Evolutionary conservation across 2,113 vertebrate genomes (phyloP).

Genomic region (Physeter macrocephalus): DNA sequence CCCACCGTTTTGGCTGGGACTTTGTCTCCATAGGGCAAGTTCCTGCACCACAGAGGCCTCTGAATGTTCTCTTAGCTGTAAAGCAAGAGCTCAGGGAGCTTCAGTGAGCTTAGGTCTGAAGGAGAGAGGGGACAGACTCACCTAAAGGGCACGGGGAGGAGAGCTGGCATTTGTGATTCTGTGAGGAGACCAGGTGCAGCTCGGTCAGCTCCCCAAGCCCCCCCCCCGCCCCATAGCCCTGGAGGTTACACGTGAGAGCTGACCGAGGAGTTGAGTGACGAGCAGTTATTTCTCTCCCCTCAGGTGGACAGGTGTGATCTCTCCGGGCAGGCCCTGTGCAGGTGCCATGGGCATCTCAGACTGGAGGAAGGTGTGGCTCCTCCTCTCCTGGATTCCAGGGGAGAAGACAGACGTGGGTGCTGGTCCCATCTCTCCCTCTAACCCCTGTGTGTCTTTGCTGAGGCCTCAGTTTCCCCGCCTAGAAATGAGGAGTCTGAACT

Average conservation of each 20-base stretch:
- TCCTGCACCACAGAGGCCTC: not conserved
- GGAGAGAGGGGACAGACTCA: not conserved
- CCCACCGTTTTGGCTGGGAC: not conserved
- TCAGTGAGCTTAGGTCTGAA: not conserved
- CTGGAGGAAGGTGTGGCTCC: not conserved
- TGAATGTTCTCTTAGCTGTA: not conserved
- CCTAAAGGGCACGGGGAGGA: not conserved
- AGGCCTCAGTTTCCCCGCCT: not conserved
- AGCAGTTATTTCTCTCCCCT: not conserved
- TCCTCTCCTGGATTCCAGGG: not conserved
- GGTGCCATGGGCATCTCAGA: not conserved
- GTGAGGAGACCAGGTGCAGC: not conserved
- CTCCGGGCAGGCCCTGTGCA: not conserved
- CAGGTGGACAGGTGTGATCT: not conserved
- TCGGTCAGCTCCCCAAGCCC: not conserved
- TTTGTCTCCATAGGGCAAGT: not conserved
- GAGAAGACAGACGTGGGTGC: accelerated
- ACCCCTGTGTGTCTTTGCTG: not conserved
- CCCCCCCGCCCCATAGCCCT: not conserved
- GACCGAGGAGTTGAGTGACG: not conserved
- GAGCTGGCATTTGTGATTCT: not conserved
- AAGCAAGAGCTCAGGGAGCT: not conserved
- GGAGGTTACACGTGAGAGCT: not conserved
- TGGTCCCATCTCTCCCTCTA: not conserved
- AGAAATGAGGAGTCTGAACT: not conserved